phyloP scores from a whole-genome alignment of 2,113 vertebrate genomes.

The Kryptolebias marmoratus region DNA sequence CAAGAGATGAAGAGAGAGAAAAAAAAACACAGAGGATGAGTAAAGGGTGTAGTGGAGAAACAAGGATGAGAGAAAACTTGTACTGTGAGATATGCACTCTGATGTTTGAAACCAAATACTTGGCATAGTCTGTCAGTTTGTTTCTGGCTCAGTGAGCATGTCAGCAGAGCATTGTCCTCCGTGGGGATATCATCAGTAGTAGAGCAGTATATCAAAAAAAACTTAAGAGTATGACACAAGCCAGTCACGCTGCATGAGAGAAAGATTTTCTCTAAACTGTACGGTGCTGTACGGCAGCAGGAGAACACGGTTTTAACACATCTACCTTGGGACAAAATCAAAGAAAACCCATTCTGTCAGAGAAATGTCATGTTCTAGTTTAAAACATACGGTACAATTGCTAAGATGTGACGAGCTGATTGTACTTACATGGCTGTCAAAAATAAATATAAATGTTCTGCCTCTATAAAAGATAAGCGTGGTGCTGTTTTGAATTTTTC shows the following conservation, averaged over 20 bases:
- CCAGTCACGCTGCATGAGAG: constrained; percentile 39
- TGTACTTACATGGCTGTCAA: constrained; percentile 36
- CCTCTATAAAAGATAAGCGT: constrained; percentile 30
- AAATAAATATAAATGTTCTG: constrained; percentile 41
- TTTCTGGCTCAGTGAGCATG: constrained; percentile 75
- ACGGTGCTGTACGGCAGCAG: constrained; percentile 18
- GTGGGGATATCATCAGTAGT: constrained; percentile 63
- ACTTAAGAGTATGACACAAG: constrained; percentile 55
- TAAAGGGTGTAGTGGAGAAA: constrained; percentile 68
- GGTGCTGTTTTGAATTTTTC: constrained; percentile 43
- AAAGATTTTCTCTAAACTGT: constrained; percentile 19
- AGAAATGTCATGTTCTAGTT: constrained; percentile 42
- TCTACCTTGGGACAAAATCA: constrained; percentile 23
- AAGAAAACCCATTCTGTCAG: constrained; percentile 20
- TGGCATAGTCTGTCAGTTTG: constrained; percentile 72
- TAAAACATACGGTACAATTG: not conserved
- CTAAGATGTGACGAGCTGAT: constrained; percentile 33
- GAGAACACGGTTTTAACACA: constrained; percentile 5
- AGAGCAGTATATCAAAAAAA: constrained; percentile 60
- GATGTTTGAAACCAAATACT: constrained; percentile 77
- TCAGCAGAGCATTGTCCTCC: constrained; percentile 68
- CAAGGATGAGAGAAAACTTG: constrained; percentile 70
- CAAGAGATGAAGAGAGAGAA: constrained; percentile 48
- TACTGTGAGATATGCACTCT: constrained; percentile 71
- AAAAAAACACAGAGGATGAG: constrained; percentile 51